These are phyloP conservation scores for Psittacula derbiana DNA, from an alignment of 2,797 vertebrate species.

Conservation along the genomic window DNA sequence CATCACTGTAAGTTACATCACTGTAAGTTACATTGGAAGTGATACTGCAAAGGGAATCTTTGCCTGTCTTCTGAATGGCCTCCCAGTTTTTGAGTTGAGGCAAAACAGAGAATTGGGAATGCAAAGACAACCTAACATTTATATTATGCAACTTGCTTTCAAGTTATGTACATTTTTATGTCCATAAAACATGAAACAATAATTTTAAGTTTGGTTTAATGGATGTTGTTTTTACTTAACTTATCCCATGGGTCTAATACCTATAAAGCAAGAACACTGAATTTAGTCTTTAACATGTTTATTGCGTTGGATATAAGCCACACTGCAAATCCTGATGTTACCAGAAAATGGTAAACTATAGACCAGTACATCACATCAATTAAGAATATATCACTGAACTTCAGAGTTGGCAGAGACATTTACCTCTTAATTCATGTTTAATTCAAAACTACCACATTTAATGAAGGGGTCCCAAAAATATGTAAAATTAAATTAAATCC, in stretches of 20 bases:
- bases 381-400: not conserved
- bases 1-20: not conserved
- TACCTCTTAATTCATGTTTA: not conserved
- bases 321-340: not conserved
- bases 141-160: not conserved
- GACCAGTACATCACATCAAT: not conserved
- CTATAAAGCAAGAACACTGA: not conserved
- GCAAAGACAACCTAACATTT: not conserved
- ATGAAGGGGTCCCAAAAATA: not conserved
- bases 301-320: not conserved
- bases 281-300: not conserved
- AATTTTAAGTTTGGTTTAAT: not conserved
- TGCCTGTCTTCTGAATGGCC: not conserved
- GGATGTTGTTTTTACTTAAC: not conserved
- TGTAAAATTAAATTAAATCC: not conserved
- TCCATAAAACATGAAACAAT: not conserved
- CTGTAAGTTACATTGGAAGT: accelerated
- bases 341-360: not conserved
- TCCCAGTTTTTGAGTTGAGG: not conserved
- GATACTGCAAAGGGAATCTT: not conserved
- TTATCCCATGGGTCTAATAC: not conserved
- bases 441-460: not conserved
- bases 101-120: not conserved
- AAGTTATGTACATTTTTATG: not conserved
- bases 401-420: not conserved